Evolutionary conservation across 2,888 invertebrate genomes (phyloP).

Genomic region (Troglohyphantes excavatus): DNA sequence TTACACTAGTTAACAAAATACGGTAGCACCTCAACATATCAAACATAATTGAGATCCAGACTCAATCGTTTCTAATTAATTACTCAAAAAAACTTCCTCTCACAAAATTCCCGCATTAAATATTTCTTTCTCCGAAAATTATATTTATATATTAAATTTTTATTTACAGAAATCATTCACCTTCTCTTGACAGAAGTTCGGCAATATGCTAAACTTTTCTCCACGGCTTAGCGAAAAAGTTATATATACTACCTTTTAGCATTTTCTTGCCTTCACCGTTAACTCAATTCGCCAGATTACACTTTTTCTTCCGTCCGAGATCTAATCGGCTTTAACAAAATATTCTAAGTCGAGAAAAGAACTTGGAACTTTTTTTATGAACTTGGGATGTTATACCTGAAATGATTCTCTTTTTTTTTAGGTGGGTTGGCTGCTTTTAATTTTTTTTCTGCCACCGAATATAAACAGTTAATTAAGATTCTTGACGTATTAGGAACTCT

Average conservation of each 20-base stretch:
- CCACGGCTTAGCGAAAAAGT: background rate
- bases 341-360: background rate
- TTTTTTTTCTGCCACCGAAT: background rate
- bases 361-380: constrained; percentile 1
- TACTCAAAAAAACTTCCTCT: too few species aligned
- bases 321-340: constrained; percentile 42
- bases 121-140: background rate
- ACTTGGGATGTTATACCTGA: background rate
- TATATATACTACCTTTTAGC: background rate
- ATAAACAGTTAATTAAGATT: constrained; percentile 40
- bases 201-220: background rate
- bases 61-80: too few species aligned
- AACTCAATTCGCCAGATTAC: constrained; percentile 14
- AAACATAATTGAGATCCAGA: too few species aligned
- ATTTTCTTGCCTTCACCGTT: constrained; percentile 21
- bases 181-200: background rate
- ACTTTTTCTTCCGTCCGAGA: background rate
- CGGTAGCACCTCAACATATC: too few species aligned
- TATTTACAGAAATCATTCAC: background rate
- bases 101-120: too few species aligned
- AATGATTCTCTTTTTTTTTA: background rate
- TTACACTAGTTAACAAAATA: too few species aligned
- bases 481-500: constrained; percentile 24
- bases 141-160: background rate
- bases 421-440: background rate